Conservation (phyloP, 1,140 invertebrate genomes). For the Paralvinella palmiformis region DNA sequence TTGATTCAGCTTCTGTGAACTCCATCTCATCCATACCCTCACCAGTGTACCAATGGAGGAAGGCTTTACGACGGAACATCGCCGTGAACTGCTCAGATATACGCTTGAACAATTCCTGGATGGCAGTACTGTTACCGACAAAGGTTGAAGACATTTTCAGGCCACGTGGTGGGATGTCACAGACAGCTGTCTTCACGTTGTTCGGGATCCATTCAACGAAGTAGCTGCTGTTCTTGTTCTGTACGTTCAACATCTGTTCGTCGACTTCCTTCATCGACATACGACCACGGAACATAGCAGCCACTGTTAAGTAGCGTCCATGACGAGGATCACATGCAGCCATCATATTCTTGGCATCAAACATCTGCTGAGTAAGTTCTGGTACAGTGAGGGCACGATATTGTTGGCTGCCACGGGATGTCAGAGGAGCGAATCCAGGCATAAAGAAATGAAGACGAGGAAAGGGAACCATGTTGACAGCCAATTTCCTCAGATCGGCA, state of each 20-base stretch:
- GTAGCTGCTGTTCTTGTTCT: slow-evolving; percentile 81
- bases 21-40: slow-evolving; percentile 76
- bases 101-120: slow-evolving; percentile 71
- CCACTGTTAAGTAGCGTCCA: slow-evolving; percentile 86
- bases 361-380: slow-evolving; percentile 69
- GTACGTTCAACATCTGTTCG: slow-evolving; percentile 66
- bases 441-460: slow-evolving; percentile 95
- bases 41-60: slow-evolving; percentile 72
- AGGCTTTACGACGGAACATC: slow-evolving; percentile 70
- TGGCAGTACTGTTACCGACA: slow-evolving; percentile 59
- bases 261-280: slow-evolving; percentile 95
- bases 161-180: slow-evolving; percentile 57
- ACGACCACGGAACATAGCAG: slow-evolving; percentile 83
- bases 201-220: slow-evolving; percentile 68
- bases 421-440: slow-evolving; percentile 90
- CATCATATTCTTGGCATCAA: slow-evolving; percentile 80
- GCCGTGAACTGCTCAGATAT: slow-evolving; percentile 68
- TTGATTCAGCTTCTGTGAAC: slow-evolving; percentile 65
- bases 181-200: slow-evolving; percentile 66
- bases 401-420: slow-evolving; percentile 61
- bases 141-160: slow-evolving; percentile 57
- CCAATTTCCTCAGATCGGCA: slow-evolving; percentile 87
- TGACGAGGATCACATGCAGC: slow-evolving; percentile 80
- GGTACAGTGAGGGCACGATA: slow-evolving; percentile 63
- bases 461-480: slow-evolving; percentile 95